Conservation (phyloP, 92 coral and sea anemone genomes). For the Nematostella vectensis region DNA sequence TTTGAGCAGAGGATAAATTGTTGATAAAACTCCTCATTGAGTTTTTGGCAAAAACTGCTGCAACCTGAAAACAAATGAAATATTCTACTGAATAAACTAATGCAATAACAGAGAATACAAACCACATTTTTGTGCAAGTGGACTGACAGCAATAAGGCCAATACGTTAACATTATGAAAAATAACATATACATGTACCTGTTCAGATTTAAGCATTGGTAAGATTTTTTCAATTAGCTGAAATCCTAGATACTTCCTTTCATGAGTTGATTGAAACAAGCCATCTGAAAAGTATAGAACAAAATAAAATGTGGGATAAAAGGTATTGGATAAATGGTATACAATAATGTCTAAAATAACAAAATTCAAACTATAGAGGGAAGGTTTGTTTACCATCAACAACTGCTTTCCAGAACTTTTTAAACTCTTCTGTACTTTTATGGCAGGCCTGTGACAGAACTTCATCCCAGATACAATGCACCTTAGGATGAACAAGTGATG, state of each 20-base stretch:
- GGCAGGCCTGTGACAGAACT: slow-evolving; percentile 33
- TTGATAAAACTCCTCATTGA: slow-evolving; percentile 63
- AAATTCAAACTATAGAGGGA: no score
- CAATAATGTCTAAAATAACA: no score
- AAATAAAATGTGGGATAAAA: no score
- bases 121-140: no score
- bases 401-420: slow-evolving; percentile 70
- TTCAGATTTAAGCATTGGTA: slow-evolving; percentile 51
- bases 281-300: slow-evolving; percentile 33
- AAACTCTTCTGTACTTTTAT: slow-evolving; percentile 49
- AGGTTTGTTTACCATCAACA: slow-evolving; percentile 70
- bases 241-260: slow-evolving; percentile 87
- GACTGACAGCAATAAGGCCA: no score
- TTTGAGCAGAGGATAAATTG: slow-evolving; percentile 51
- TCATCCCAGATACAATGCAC: slow-evolving; percentile 94
- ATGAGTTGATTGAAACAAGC: slow-evolving; percentile 85
- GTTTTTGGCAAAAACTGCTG: slow-evolving; percentile 43
- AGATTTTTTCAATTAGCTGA: slow-evolving; percentile 50
- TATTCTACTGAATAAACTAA: no score
- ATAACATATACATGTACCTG: slow-evolving; percentile 42
- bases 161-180: slow-evolving; percentile 39
- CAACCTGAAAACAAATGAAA: slow-evolving; percentile 26
- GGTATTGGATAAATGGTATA: no score
- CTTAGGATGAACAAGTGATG: slow-evolving; percentile 74
- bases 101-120: no score